Conservation (phyloP, 1,140 invertebrate species). For the Gonioctena quinquepunctata region DNA sequence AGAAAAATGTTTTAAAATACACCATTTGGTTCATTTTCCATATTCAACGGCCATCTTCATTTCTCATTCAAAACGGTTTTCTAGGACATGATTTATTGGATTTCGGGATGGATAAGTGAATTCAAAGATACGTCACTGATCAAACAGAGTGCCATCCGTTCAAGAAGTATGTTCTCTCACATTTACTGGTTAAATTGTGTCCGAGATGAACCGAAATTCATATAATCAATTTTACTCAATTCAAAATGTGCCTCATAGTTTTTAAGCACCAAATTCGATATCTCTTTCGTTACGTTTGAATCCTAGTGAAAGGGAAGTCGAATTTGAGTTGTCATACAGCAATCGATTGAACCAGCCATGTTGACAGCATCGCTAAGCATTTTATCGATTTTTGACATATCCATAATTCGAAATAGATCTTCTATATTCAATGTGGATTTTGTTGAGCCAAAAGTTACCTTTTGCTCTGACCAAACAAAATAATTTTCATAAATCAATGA, state of each 20-base stretch:
- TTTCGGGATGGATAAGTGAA: neutral
- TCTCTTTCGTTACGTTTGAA: constrained; percentile 42
- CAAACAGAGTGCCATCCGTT: constrained; percentile 2
- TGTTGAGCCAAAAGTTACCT: too few relatives aligned
- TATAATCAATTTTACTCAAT: constrained; percentile 1
- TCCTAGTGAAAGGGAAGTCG: constrained; percentile 46
- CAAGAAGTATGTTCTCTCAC: constrained; percentile 37
- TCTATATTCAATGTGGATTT: too few relatives aligned
- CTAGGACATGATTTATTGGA: constrained; percentile 5
- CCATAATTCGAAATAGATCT: too few relatives aligned
- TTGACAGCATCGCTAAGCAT: too few relatives aligned
- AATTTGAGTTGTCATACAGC: constrained; percentile 30
- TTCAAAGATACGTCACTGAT: neutral
- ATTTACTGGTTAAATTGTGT: constrained; percentile 45
- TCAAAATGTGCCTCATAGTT: constrained; percentile 32
- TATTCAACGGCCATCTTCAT: constrained; percentile 6
- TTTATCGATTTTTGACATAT: too few relatives aligned
- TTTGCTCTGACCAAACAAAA: too few relatives aligned
- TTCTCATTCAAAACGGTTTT: constrained; percentile 31
- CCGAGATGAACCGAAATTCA: constrained; percentile 34
- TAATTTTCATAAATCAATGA: too few relatives aligned
- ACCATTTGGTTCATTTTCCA: too few relatives aligned
- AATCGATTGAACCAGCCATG: too few relatives aligned
- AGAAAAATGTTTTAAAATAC: too few relatives aligned
- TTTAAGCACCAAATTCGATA: constrained; percentile 29